phyloP scores from a whole-genome alignment of 2,888 invertebrate species.

The Drosophila planitibia region DNA sequence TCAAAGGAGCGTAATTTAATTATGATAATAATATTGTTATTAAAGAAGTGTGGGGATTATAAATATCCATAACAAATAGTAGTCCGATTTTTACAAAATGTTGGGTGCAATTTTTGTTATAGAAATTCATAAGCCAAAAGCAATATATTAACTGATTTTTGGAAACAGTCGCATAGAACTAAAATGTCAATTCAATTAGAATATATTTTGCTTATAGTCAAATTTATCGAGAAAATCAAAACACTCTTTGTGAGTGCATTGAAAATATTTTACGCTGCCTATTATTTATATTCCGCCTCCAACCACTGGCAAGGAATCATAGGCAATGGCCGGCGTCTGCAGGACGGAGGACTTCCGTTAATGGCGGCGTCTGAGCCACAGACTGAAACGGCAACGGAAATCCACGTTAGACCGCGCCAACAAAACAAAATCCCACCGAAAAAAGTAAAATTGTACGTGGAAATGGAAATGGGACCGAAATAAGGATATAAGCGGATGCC shows the following conservation, averaged over 20 bases:
- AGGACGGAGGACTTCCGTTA: slow-evolving; percentile 68
- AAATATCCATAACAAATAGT: neutral
- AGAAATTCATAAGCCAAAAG: neutral
- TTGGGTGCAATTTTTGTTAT: no score
- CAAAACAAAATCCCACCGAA: slow-evolving; percentile 44
- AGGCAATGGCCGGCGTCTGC: slow-evolving; percentile 64
- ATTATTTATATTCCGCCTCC: slow-evolving; percentile 5
- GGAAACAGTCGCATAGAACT: neutral
- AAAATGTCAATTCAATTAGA: rapidly evolving
- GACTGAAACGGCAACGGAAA: slow-evolving; percentile 73
- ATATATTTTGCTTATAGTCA: slow-evolving; percentile 21
- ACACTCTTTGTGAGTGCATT: neutral
- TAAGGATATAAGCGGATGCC: slow-evolving; percentile 10
- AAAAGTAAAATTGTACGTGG: slow-evolving; percentile 16
- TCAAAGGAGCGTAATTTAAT: neutral
- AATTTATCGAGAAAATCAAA: neutral
- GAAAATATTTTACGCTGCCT: slow-evolving; percentile 4
- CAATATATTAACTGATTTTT: neutral
- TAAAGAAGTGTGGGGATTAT: neutral
- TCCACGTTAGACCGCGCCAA: slow-evolving; percentile 64
- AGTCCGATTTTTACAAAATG: no score
- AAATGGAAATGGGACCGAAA: slow-evolving; percentile 30
- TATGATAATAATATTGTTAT: neutral
- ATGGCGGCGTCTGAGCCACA: slow-evolving; percentile 64
- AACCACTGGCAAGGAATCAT: slow-evolving; percentile 11